Base-by-base conservation (phyloP, 92 coral and sea anemone genomes). In the Plumapathes pennacea region DNA sequence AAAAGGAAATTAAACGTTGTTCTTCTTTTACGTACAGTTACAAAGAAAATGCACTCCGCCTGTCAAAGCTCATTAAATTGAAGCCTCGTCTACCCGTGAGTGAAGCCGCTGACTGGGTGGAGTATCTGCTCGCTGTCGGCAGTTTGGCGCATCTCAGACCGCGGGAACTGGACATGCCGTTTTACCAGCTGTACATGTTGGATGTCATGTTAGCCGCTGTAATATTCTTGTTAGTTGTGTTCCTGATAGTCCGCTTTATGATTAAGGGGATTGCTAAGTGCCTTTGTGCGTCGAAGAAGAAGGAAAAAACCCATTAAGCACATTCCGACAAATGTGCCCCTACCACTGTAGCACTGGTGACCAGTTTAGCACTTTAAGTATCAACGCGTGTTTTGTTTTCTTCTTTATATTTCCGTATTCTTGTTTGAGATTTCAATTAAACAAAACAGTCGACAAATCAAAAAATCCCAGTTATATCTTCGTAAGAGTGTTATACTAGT, bases 91-190 rank as follows among this genome's bases (percentile, higher is more conserved):
- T 60, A 23, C 69, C 78, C 13, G 33, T 60, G 1, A 31, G 60
- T 48, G 69, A 60, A 50, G 78, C 78, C 42, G 69, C 69, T n/a
- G 78, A 71, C 25, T 64, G 49, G 18, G 29, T 71, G 5, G 78
- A 71, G 39, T 71, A 71, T 28, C 27, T 62, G 9, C 78, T 47
- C 2, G 62, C 69, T 24, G 60, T 50, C 36, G 69, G 48, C 22
- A 53, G 63, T 41, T 46, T 71, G 46, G 33, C 25, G 33, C 68
- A 58, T 53, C 78, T 71, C 19, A 48, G 54, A 50, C 78, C 78
- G 12, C 42, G 26, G 22, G 29, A 69, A 7, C 25, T 71, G 69
- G 67, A 60, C 10, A 20, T 71, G 31, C 78, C 78, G 4, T 71
- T 71, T 59, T 71, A 71, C 45, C 33, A 71, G 25, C 50, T 46